Percentiles rank a stretch among this genome's conserved stretches.
Conservation (phyloP, 1,140 invertebrate species). For the Ylistrum balloti region DNA sequence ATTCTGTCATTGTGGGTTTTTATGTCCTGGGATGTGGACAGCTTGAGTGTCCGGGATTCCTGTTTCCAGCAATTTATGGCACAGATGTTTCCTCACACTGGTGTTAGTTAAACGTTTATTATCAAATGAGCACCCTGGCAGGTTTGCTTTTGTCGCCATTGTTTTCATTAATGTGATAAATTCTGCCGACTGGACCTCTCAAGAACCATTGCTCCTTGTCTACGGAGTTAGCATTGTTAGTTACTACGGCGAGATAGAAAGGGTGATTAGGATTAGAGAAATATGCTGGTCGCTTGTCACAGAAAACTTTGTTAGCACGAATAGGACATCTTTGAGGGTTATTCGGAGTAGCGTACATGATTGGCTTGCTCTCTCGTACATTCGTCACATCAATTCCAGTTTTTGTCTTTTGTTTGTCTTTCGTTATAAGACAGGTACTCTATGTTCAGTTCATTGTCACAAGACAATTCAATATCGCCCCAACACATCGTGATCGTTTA, state of each 20-base stretch:
- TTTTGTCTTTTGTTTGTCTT: not conserved
- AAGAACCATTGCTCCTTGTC: conserved; percentile 49
- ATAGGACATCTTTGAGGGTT: conserved; percentile 44
- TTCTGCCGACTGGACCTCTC: conserved; percentile 42
- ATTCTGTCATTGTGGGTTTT: conserved; percentile 53
- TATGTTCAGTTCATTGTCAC: too few species aligned
- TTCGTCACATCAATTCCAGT: not conserved
- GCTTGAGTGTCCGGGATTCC: conserved; percentile 51
- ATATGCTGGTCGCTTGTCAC: conserved; percentile 28
- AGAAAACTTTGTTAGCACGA: conserved; percentile 29
- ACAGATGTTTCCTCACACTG: conserved; percentile 50
- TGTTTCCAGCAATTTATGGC: conserved; percentile 53
- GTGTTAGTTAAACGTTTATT: too few species aligned
- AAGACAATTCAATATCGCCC: too few species aligned
- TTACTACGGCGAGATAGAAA: conserved; percentile 48
- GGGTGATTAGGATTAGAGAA: conserved; percentile 36
- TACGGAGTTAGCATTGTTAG: not conserved
- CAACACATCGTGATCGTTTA: too few species aligned
- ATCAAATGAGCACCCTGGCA: not conserved
- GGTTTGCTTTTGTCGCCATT: conserved; percentile 12
- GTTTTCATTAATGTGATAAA: conserved; percentile 47
- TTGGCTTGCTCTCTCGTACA: conserved; percentile 31
- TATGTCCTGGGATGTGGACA: conserved; percentile 51
- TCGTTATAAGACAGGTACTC: not conserved
- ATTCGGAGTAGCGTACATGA: conserved; percentile 42